Conservation (phyloP, 2,797 vertebrate genomes). For the Fistularia commersonii region DNA sequence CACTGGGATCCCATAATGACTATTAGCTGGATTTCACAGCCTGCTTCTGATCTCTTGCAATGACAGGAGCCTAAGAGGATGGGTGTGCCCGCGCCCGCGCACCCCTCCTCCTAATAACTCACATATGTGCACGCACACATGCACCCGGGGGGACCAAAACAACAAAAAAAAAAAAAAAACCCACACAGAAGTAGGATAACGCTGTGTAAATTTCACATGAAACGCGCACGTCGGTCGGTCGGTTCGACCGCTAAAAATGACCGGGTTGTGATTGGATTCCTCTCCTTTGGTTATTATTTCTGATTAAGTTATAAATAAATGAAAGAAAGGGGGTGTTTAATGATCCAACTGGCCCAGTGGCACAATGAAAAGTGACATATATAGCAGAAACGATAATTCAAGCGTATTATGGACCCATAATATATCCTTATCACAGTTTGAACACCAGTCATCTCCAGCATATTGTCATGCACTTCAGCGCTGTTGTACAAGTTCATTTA, state of each 20-base stretch:
- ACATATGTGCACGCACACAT: constrained; percentile 23
- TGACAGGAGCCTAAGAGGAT: constrained; percentile 66
- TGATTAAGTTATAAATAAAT: constrained; percentile 25
- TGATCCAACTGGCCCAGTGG: constrained; percentile 23
- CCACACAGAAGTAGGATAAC: constrained; percentile 18
- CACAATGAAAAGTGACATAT: constrained; percentile 35
- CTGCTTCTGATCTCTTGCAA: constrained; percentile 71
- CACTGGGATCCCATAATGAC: constrained; percentile 70
- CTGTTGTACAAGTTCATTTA: constrained; percentile 58
- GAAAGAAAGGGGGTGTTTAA: constrained; percentile 16
- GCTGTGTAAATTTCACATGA: constrained; percentile 9
- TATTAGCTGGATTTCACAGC: constrained; percentile 81
- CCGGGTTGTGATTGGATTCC: constrained; percentile 21
- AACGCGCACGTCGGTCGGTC: background rate
- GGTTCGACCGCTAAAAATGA: constrained; percentile 1
- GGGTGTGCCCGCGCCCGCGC: constrained; percentile 57
- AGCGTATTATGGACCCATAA: constrained; percentile 48
- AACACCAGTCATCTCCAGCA: constrained; percentile 36
- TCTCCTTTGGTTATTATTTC: constrained; percentile 5
- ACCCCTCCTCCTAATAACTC: constrained; percentile 47
- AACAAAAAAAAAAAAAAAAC: background rate
- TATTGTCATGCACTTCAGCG: constrained; percentile 44
- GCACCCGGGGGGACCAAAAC: constrained; percentile 11
- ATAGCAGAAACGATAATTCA: constrained; percentile 40
- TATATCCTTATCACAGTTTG: constrained; percentile 53